Base-by-base conservation (phyloP, 2,888 invertebrate species). In the Tetrapedia diversipes region DNA sequence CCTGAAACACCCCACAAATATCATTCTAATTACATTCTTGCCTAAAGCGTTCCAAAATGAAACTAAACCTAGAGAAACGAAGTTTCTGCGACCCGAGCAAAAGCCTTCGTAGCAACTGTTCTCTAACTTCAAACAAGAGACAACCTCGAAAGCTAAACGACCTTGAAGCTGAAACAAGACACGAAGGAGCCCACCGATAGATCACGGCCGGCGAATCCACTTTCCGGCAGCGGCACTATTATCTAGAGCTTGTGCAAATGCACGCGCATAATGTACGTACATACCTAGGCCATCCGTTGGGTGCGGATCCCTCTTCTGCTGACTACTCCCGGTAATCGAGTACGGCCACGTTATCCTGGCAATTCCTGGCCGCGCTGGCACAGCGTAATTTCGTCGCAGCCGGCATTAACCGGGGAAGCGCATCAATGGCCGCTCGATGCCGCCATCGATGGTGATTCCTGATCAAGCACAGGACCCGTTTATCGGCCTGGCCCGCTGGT, bases 271-370 rank as follows among this genome's bases (percentile, higher is more conserved):
- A 71, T 49, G 59, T 56, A 68, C 64, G 37, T n/a, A 45, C 45
- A 22, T 77, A 79, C 72, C 77, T 37, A 53, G 43, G 61, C 29
- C 11, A 60, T 39, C 51, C 51, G 29, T 47, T 63, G 70, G 45
- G 53, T 64, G 53, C 16, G 43, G 29, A 65, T 67, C 75, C 32
- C 63, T n/a, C n/a, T 47, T 29, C 27, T 43, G 65, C 19, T 11
- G 59, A 39, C 79, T 75, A 72, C 63, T 64, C 73, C 32, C 45
- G n/a, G 64, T 74, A 80, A 83, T 72, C 73, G 68, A 69, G 41
- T 37, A 54, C 39, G 51, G 53, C 64, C 34, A 68, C 82, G 80
- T 82, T 77, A 82, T 83, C 77, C 77, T 63, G 71, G 61, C 68
- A 76, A 79, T 84, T 83, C 53, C 77, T 68, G 69, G 60, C 64